phyloP scores from a whole-genome alignment of 2,113 vertebrate genomes.

The Acrocephalus arundinaceus region DNA sequence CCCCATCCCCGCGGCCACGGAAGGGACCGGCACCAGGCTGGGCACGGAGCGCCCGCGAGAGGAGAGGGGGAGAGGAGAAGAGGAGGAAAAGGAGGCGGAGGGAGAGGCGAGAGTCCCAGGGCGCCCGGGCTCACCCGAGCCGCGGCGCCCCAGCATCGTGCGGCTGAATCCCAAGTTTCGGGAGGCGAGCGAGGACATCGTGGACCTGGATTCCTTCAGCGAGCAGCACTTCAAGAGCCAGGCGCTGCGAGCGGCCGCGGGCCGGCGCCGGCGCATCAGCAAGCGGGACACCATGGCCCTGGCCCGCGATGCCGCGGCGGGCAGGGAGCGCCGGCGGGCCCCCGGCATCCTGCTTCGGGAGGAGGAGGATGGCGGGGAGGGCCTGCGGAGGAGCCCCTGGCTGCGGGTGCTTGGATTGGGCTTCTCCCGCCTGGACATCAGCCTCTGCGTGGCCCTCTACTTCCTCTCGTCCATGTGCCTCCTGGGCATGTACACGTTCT shows the following conservation, averaged over 20 bases:
- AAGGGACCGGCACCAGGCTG: background rate
- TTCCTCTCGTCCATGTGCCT: conserved; percentile 86
- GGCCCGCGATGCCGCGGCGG: background rate
- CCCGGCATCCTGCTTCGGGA: background rate
- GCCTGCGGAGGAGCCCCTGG: conserved; percentile 68
- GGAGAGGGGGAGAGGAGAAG: conserved; percentile 18
- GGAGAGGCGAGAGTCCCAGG: background rate
- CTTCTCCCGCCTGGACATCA: conserved; percentile 88
- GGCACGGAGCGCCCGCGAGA: background rate
- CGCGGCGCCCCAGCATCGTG: conserved; percentile 68
- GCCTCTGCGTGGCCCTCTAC: conserved; percentile 88
- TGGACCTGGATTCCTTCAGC: conserved; percentile 85
- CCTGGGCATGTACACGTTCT: conserved; percentile 86
- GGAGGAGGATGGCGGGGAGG: background rate
- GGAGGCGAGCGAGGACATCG: conserved; percentile 74
- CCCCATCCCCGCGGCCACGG: conserved; percentile 15
- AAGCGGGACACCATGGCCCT: conserved; percentile 50
- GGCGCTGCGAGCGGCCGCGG: conserved; percentile 50
- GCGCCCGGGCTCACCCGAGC: background rate
- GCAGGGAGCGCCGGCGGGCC: conserved; percentile 4
- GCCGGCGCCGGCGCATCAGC: conserved; percentile 1
- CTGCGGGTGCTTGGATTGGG: conserved; percentile 80
- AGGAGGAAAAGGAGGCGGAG: background rate
- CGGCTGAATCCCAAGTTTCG: conserved; percentile 31
- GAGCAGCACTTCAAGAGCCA: conserved; percentile 81